Base-by-base conservation (phyloP, 2,113 vertebrate genomes). In the Lagopus leucura region DNA sequence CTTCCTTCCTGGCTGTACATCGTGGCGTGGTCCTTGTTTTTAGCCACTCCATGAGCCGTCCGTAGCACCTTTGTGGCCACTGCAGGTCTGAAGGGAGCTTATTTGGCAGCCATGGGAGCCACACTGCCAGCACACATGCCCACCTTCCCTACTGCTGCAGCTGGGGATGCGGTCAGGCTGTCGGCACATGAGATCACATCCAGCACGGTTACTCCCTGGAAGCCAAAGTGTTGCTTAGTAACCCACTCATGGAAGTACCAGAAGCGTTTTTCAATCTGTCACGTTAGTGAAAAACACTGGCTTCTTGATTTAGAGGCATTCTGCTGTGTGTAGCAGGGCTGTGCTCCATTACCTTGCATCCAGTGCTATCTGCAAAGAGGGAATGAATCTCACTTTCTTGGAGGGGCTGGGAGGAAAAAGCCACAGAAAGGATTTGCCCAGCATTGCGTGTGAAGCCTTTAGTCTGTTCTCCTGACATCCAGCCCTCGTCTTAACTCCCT, bases 191-290 rank as follows among this genome's bases (percentile, higher is more conserved):
- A 96, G 95, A 93, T 91, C 88, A 81, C 91, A 97, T 88, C 52
- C 69, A 95, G 82, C 89, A 91, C 66, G 57, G 85, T 79, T 96
- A 82, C 95, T 96, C 94, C 94, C 92, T 94, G 91, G 93, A 97
- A 96, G 96, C 95, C 92, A 90, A 96, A 95, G 94, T 96, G 93
- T 97, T 97, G 94, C 93, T 93, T 96, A 97, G 93, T 96, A 95
- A 96, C 96, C 87, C 86, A 94, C 94, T 91, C 95, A 87, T 95
- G 91, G 92, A 96, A 95, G 94, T 75, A 95, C 91, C 92, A 95
- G 92, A 80, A 96, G 91, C 93, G 90, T 97, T 96, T 94, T 95
- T 96, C 96, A 97, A 94, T 95, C 94, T 97, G 94, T 96, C 95
- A 95, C 52, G 1, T 94, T 93, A 91, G 91, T 88, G 9, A 93